Evolutionary conservation across 1,140 invertebrate genomes (phyloP), one percentile per base, ranked within the genome.

Genomic region (Acromyrmex echinatior): DNA sequence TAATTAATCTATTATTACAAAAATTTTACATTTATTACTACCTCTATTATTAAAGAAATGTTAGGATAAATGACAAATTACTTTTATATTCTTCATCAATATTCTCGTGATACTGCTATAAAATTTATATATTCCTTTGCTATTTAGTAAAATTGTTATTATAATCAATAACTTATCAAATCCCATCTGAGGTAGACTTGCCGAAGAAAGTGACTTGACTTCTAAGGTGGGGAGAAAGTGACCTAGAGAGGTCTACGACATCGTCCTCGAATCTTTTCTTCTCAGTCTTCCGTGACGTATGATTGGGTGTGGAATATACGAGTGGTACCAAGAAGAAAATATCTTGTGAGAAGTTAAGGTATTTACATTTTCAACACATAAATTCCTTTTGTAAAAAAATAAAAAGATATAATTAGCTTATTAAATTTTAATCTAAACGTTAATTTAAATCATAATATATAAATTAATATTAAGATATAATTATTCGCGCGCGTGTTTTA

Each of bases 161-260:
- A 21, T 18, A 70, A 73, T 53, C 25, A 31, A 3, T 45, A 45
- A 45, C n/a, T 80, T 45, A 84, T 84, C 18, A 51, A 76, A 63
- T 76, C 9, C 39, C 31, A 71, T 56, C 66, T 18, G 39, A 39
- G 3, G 7, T 49, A 18, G 49, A 76, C 31, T 87, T 63, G 78
- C 73, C 80, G 91, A 93, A 93, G 93, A 94, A 94, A 94, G 94
- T 94, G 92, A 92, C 86, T 88, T 70, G 90, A 92, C 91, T 86
- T 65, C 71, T 86, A 71, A 88, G 85, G 90, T 89, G 84, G 93
- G 93, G 93, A 93, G 94, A 94, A 94, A 94, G 94, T 94, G 93
- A 92, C 92, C 91, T 90, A 92, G 71, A 90, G 90, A 91, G 87
- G 88, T 90, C 88, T 80, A 73, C 51, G 79, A 31, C 79, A 63